Conservation (phyloP, 37 sponge, comb jelly and placozoan species). For the Corticium candelabrum region DNA sequence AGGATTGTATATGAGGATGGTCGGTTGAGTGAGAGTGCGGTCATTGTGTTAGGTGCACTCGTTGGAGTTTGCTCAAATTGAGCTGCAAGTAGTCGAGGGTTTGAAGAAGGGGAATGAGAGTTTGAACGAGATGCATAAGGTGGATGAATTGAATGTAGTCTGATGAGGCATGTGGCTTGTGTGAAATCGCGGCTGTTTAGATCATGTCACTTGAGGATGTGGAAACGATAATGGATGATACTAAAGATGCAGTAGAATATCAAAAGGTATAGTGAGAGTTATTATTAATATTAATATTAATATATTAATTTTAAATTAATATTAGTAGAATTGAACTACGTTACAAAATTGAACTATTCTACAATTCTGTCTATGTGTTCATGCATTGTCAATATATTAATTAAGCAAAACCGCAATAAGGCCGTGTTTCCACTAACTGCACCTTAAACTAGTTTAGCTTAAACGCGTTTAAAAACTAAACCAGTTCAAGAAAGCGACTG, state of each 20-base stretch:
- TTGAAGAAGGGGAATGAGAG: slow-evolving; percentile 85
- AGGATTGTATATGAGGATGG: not conserved
- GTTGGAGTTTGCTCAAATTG: slow-evolving; percentile 93
- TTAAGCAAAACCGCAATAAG: no score
- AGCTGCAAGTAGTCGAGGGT: slow-evolving; percentile 92
- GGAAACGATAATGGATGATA: slow-evolving; percentile 90
- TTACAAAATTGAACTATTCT: no score
- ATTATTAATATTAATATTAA: not conserved
- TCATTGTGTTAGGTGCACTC: slow-evolving; percentile 42
- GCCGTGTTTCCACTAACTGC: no score
- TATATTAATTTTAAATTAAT: no score
- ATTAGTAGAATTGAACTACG: no score
- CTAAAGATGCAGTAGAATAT: slow-evolving; percentile 91
- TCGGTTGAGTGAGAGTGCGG: not conserved
- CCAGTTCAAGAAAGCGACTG: no score
- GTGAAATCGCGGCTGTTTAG: slow-evolving; percentile 17
- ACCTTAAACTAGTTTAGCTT: no score
- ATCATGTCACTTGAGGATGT: slow-evolving; percentile 97
- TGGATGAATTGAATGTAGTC: not conserved
- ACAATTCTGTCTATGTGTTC: no score
- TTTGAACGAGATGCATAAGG: slow-evolving; percentile 77
- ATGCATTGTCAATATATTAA: no score
- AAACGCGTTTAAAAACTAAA: no score
- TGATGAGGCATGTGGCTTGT: slow-evolving; percentile 15
- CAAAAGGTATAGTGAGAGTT: slow-evolving; percentile 70